These are phyloP conservation scores for Apis laboriosa DNA, from an alignment of 1,140 invertebrate genomes.

Conservation along the genomic window DNA sequence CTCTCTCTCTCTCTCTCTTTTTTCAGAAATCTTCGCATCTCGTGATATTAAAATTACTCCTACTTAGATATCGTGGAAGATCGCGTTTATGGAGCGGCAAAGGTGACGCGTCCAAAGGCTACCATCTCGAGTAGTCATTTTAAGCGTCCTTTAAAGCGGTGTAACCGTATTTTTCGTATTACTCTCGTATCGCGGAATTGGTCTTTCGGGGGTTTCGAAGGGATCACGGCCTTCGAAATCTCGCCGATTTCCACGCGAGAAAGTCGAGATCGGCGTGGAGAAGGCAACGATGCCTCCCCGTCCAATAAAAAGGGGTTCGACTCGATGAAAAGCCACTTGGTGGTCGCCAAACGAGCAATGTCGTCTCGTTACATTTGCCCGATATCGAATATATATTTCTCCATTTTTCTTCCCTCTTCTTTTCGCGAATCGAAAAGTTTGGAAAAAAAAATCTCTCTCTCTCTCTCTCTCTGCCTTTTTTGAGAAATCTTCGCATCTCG, in stretches of 20 bases:
- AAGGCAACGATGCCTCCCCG: conserved; percentile 18
- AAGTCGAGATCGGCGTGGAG: conserved; percentile 57
- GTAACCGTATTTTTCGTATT: conserved; percentile 69
- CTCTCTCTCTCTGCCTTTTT: too few relatives aligned
- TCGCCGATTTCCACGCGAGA: conserved; percentile 38
- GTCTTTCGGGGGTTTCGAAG: conserved; percentile 66
- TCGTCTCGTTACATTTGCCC: conserved; percentile 56
- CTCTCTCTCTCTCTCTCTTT: not conserved
- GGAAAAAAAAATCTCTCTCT: too few relatives aligned
- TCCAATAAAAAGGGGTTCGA: conserved; percentile 69
- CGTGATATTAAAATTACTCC: too few relatives aligned
- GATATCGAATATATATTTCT: too few relatives aligned
- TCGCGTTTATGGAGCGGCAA: conserved; percentile 70
- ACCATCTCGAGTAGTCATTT: conserved; percentile 71
- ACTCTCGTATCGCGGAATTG: conserved; percentile 68
- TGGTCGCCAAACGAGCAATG: conserved; percentile 64
- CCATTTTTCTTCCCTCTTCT: too few relatives aligned
- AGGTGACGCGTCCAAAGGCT: conserved; percentile 63
- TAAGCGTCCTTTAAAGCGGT: conserved; percentile 68
- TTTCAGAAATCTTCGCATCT: too few relatives aligned
- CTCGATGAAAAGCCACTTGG: conserved; percentile 72
- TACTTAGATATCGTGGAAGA: not conserved
- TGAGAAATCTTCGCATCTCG: too few relatives aligned
- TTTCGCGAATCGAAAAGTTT: too few relatives aligned
- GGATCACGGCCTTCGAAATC: not conserved